Evolutionary conservation across 2,888 invertebrate species (phyloP).

Genomic region (Himalopsyche tibetana): DNA sequence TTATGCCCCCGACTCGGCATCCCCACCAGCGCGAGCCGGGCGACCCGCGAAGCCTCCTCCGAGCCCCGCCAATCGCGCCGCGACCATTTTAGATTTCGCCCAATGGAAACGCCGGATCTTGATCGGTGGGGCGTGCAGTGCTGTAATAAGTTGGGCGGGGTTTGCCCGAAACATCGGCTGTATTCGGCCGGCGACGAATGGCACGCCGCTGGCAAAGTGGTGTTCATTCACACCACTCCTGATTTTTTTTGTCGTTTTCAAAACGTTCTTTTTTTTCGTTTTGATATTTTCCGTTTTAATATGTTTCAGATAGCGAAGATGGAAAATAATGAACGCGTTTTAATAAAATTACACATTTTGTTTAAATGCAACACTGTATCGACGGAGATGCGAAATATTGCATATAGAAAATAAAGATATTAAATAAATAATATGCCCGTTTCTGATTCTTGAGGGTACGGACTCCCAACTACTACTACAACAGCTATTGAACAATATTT

Average conservation of each 20-base stretch:
- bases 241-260: not conserved
- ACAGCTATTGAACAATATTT: too few relatives aligned
- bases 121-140: conserved; percentile 31
- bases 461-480: too few relatives aligned
- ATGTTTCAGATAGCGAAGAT: not conserved
- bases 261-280: not conserved
- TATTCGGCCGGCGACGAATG: conserved; percentile 4
- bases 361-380: too few relatives aligned
- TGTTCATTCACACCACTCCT: not conserved
- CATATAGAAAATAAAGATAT: too few relatives aligned
- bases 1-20: not conserved
- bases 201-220: conserved; percentile 40
- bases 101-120: not conserved
- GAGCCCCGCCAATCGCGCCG: conserved; percentile 16
- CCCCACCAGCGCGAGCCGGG: conserved; percentile 1
- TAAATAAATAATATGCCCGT: too few relatives aligned
- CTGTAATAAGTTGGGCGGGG: conserved; percentile 29
- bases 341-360: too few relatives aligned
- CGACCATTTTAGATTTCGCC: conserved; percentile 32
- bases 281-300: conserved; percentile 36
- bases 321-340: not conserved
- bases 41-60: conserved; percentile 22
- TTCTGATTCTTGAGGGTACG: too few relatives aligned
- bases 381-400: too few relatives aligned
- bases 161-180: conserved; percentile 26